phyloP scores from a whole-genome alignment of 2,888 invertebrate species.

The Noctua fimbriata region DNA sequence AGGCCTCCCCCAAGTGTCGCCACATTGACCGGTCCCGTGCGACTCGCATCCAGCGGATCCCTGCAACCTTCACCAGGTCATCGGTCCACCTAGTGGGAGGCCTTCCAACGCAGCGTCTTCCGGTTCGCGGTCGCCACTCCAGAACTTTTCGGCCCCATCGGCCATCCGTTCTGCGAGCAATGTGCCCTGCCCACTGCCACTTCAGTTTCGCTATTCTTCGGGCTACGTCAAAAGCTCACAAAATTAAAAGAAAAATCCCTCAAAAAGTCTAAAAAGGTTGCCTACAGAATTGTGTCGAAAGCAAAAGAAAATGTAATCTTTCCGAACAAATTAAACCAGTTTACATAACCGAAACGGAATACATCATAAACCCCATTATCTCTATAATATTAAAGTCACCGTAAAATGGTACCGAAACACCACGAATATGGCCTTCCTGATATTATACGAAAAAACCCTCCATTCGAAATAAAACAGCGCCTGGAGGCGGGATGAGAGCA shows the following conservation, averaged over 20 bases:
- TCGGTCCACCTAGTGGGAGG: too few relatives aligned
- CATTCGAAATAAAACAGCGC: conserved; percentile 84
- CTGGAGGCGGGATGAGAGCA: conserved; percentile 82
- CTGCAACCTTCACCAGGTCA: too few relatives aligned
- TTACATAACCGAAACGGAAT: conserved; percentile 42
- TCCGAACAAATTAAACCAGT: conserved; percentile 6
- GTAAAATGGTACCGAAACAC: conserved; percentile 64
- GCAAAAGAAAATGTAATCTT: not conserved
- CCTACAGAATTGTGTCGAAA: not conserved
- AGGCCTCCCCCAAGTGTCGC: too few relatives aligned
- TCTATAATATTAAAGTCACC: conserved; percentile 54
- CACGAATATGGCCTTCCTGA: conserved; percentile 60
- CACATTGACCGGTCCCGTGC: too few relatives aligned
- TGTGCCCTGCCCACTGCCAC: too few relatives aligned
- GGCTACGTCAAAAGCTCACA: too few relatives aligned
- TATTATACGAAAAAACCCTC: conserved; percentile 71
- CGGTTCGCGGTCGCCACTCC: too few relatives aligned
- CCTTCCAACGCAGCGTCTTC: too few relatives aligned
- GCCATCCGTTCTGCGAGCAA: too few relatives aligned
- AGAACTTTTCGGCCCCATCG: too few relatives aligned
- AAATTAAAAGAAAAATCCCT: not conserved
- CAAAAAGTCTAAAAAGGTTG: not conserved
- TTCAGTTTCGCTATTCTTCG: too few relatives aligned
- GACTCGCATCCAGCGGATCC: too few relatives aligned
- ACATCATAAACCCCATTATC: conserved; percentile 60